A percentile compares a stretch with the other conserved stretches of the same genome.
Conservation (phyloP, 2,797 vertebrate genomes). For the Borostomias antarcticus region DNA sequence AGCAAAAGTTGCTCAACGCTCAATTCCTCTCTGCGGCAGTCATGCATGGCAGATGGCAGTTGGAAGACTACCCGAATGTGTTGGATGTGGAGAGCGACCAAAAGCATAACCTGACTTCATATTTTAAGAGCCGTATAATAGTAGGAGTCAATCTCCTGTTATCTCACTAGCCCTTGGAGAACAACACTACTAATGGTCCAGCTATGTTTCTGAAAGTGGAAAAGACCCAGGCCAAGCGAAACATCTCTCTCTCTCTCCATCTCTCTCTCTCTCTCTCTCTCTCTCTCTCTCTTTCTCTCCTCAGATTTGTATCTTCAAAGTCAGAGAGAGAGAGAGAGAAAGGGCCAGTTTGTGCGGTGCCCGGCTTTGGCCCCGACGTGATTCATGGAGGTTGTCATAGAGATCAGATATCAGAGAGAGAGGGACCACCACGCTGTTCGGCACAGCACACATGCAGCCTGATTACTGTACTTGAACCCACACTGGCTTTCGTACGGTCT, state of each 20-base stretch:
- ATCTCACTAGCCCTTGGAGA: slow-evolving; percentile 66
- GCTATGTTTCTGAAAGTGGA: slow-evolving; percentile 63
- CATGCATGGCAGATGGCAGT: neutral
- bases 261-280: slow-evolving; percentile 57
- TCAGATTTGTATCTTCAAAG: slow-evolving; percentile 72
- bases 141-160: slow-evolving; percentile 67
- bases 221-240: slow-evolving; percentile 66
- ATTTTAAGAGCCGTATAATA: slow-evolving; percentile 65
- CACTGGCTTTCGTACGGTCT: slow-evolving; percentile 52
- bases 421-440: slow-evolving; percentile 62
- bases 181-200: slow-evolving; percentile 61
- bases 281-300: slow-evolving; percentile 57
- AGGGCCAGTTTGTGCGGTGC: slow-evolving; percentile 52
- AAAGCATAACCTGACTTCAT: slow-evolving; percentile 51
- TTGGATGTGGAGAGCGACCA: slow-evolving; percentile 67
- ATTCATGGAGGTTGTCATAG: slow-evolving; percentile 65
- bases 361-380: slow-evolving; percentile 55
- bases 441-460: slow-evolving; percentile 17
- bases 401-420: slow-evolving; percentile 69
- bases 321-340: slow-evolving; percentile 51
- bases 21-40: neutral
- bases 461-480: slow-evolving; percentile 44
- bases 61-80: slow-evolving; percentile 58
- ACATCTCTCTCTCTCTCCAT: slow-evolving; percentile 61
- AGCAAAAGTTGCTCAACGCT: slow-evolving; percentile 42